Evolutionary conservation across 2,888 invertebrate genomes (phyloP), one percentile per base, ranked within the genome.

Genomic region (Dexiosoma caninum): DNA sequence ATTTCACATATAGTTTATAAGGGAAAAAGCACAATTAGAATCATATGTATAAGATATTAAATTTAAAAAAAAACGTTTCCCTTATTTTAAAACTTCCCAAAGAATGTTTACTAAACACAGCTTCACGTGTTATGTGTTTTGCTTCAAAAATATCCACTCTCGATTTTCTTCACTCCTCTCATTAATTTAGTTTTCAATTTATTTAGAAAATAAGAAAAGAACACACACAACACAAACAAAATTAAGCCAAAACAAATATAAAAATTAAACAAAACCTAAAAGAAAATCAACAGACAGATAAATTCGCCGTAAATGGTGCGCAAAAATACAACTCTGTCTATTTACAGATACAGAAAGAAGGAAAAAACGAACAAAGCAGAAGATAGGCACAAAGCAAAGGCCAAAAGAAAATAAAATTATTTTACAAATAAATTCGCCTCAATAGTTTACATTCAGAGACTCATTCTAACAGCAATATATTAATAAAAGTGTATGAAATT

Each of bases 371-470:
- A 55, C 62, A 55, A 64, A 71, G 46, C 14, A 55, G 23, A 67
- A 75, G 53, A 72, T 64, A 69, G 37, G 35, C 8, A 62, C 69
- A 79, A 78, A 72, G 57, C 60, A 70, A 35, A 72, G 40, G 9
- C 16, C 8, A 59, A 81, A 64, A 62, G 30, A 70, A 78, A 62
- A 72, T 60, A 69, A 69, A 69, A 69, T 57, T 69, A 79, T 76
- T 70, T 74, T 67, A 69, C 53, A 70, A 70, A 77, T 79, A 79
- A 82, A 82, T 82, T 82, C 82, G 82, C 82, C 77, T 59, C 66
- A 72, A 82, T 66, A 74, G 81, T 81, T 72, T 71, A 72, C 66
- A 53, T 55, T 35, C 55, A 30, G 76, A 72, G 76, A 59, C 64
- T 69, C 72, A 72, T 72, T 69, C 69, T 51, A 59, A 64, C 14